A percentile compares a stretch with the other conserved stretches of the same genome.
Conservation (phyloP, 2,888 invertebrate species). For the Melolontha melolontha region DNA sequence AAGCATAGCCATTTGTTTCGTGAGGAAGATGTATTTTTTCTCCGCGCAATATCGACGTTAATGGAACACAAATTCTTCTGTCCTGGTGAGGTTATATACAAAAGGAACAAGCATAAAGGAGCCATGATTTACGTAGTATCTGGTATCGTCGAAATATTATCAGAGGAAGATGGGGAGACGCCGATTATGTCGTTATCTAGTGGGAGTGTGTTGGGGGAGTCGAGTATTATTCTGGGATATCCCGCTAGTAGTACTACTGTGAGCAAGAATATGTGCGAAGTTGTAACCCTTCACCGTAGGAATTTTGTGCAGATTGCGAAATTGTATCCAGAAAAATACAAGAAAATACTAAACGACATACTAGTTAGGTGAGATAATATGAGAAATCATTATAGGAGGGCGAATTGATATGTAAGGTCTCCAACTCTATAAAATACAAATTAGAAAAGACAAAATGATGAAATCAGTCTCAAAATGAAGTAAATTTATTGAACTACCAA, state of each 20-base stretch:
- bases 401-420: no score
- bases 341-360: conserved; percentile 12
- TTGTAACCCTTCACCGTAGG: conserved; percentile 46
- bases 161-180: conserved; percentile 53
- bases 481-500: no score
- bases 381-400: no score
- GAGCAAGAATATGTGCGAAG: conserved; percentile 50
- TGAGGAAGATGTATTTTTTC: conserved; percentile 46
- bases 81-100: conserved; percentile 51
- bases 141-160: conserved; percentile 52
- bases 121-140: conserved; percentile 51
- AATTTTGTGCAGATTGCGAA: conserved; percentile 46
- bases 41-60: conserved; percentile 45
- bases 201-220: conserved; percentile 52
- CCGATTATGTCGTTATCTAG: conserved; percentile 51
- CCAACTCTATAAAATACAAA: no score
- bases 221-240: conserved; percentile 44
- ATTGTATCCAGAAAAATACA: conserved; percentile 48
- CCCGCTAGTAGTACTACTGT: conserved; percentile 49
- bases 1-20: conserved; percentile 52
- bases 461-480: no score
- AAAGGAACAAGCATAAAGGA: conserved; percentile 43
- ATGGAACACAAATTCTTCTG: conserved; percentile 47
- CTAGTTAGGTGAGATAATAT: conserved; percentile 1
- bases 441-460: no score